These are phyloP conservation scores for Trichomycterus rosablanca DNA, from an alignment of 2,113 vertebrate genomes.

Conservation along the genomic window DNA sequence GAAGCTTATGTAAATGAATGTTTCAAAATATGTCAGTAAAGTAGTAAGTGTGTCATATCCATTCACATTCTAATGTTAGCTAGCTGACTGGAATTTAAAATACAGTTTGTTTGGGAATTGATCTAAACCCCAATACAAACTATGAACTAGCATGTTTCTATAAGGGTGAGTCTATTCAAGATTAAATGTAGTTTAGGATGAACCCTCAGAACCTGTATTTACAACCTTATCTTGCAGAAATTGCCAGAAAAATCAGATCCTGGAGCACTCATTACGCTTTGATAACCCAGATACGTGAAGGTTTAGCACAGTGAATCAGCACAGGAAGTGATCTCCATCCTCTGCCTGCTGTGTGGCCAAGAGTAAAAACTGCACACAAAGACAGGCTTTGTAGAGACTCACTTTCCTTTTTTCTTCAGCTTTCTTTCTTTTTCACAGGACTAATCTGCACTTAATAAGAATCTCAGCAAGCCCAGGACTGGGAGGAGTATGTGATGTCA, in stretches of 20 bases:
- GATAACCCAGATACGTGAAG: neutral
- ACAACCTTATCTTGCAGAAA: neutral
- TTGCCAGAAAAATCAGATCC: neutral
- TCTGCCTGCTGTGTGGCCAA: constrained; percentile 74
- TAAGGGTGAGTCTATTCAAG: no score
- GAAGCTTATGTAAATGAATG: no score
- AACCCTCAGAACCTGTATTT: constrained; percentile 29
- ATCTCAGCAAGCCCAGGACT: constrained; percentile 52
- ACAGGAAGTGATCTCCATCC: constrained; percentile 73
- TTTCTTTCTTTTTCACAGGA: constrained; percentile 53
- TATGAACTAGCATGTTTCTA: no score
- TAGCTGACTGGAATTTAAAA: no score
- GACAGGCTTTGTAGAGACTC: constrained; percentile 62
- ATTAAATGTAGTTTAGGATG: no score
- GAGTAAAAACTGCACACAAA: constrained; percentile 70
- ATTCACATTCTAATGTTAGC: no score
- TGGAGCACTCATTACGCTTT: neutral
- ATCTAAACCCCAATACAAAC: no score
- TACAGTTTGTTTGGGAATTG: no score
- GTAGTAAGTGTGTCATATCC: no score
- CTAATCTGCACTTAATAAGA: constrained; percentile 75
- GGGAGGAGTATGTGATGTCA: constrained; percentile 43
- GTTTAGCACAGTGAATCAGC: constrained; percentile 64
- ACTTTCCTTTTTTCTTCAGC: constrained; percentile 22
- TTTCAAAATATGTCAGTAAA: no score